Evolutionary conservation across 2,888 invertebrate genomes (phyloP).

Genomic region (Dynastes tityus): DNA sequence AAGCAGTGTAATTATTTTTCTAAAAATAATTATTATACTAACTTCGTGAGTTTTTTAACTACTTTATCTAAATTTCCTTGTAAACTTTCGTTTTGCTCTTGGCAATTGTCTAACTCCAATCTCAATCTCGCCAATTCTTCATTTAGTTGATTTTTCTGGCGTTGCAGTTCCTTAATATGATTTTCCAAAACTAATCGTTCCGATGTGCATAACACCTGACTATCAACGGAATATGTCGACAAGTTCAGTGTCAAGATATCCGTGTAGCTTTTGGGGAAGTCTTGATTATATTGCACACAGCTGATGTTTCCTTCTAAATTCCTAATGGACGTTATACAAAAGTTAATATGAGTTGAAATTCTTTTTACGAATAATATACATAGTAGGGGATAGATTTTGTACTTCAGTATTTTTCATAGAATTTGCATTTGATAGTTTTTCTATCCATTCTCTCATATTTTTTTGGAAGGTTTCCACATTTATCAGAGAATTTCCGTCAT

Average conservation of each 20-base stretch:
- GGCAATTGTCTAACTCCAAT: constrained; percentile 25
- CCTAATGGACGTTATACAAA: constrained; percentile 22
- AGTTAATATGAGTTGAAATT: constrained; percentile 22
- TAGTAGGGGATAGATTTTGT: constrained; percentile 35
- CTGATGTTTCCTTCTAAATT: constrained; percentile 16
- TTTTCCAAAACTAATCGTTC: constrained; percentile 44
- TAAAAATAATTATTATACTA: neutral
- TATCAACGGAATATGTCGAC: constrained; percentile 24
- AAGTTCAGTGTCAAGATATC: constrained; percentile 37
- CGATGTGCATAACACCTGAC: constrained; percentile 30
- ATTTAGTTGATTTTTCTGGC: constrained; percentile 44
- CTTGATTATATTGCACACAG: constrained; percentile 19
- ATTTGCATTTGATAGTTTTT: constrained; percentile 29
- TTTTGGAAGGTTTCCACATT: constrained; percentile 42
- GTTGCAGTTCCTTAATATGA: constrained; percentile 46
- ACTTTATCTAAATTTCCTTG: constrained; percentile 45
- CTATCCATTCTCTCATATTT: constrained; percentile 42
- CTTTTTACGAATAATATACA: constrained; percentile 22
- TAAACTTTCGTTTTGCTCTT: constrained; percentile 47
- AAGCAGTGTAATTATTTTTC: neutral
- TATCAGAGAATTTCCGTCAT: constrained; percentile 30
- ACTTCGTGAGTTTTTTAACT: constrained; percentile 44
- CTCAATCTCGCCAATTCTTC: constrained; percentile 43
- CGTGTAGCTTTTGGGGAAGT: constrained; percentile 25
- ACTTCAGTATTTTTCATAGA: constrained; percentile 3